Evolutionary conservation across 2,888 invertebrate species (phyloP), one percentile per base, ranked within the genome.

Genomic region (Holacanthella duospinosa): DNA sequence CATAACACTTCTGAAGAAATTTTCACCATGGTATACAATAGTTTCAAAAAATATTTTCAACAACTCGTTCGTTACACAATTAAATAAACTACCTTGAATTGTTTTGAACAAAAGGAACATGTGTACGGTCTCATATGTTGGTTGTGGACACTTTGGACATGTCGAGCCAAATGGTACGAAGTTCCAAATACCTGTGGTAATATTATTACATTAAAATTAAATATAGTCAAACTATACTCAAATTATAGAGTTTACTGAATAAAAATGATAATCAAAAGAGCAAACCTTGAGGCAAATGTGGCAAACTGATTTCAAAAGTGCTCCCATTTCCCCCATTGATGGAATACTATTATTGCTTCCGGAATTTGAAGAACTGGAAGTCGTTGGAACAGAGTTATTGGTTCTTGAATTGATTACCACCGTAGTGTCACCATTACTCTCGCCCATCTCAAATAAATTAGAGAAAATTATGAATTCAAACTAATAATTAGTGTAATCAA

Each of bases 271-370:
- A n/a, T n/a, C n/a, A n/a, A n/a, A n/a, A n/a, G n/a, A n/a, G n/a
- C n/a, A n/a, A 4, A 48, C 71, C 63, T 71, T 71, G 16, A 71
- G 64, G 58, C 71, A 71, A 55, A 68, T 64, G 57, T 70, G 68
- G 48, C 71, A 71, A 19, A 71, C 69, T 53, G 65, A 65, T 12
- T 68, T 43, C 9, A 71, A 64, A n/a, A 71, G 58, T 16, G 68
- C 66, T 9, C 68, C 68, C 65, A 70, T 68, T 54, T 71, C 71
- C 2, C 68, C 68, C n/a, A 70, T 63, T 1, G 67, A 65, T 12
- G 65, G 61, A 27, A 59, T 48, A 43, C 53, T 64, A 54, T 53
- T 54, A 29, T 9, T 60, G 4, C 29, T 54, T 6, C 36, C 36
- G 24, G 9, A 29, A n/a, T 4, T 43, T 21, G 62, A 48, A 24